These are phyloP conservation scores for Zosterops lateralis DNA, from an alignment of 2,113 vertebrate species.

Conservation along the genomic window DNA sequence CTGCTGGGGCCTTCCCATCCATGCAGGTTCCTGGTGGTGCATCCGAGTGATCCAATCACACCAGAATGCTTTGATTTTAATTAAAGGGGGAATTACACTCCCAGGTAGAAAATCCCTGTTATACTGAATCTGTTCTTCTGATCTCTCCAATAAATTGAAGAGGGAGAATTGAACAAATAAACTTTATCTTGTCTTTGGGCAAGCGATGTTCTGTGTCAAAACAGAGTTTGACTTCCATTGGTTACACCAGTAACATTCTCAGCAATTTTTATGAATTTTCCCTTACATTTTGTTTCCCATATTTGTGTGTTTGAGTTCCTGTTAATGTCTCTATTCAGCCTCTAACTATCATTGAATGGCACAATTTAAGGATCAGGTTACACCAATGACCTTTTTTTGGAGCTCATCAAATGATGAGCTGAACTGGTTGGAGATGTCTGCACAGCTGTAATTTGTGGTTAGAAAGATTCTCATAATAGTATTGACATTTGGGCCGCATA, in stretches of 20 bases:
- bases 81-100: conserved; percentile 22
- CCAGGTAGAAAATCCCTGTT: background rate
- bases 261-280: background rate
- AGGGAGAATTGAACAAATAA: background rate
- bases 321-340: background rate
- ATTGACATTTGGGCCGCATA: conserved; percentile 57
- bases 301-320: background rate
- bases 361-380: background rate
- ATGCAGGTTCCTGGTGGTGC: background rate
- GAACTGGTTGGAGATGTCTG: background rate
- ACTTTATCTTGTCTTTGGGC: background rate
- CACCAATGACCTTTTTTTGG: conserved; percentile 34
- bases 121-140: background rate
- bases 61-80: conserved; percentile 58
- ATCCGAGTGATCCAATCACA: background rate
- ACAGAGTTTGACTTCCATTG: background rate
- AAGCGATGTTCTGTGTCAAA: background rate
- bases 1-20: background rate
- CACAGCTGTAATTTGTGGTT: background rate
- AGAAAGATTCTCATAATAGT: background rate
- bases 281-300: background rate
- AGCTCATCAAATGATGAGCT: background rate
- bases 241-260: background rate
- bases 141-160: background rate
- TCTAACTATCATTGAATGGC: background rate